Evolutionary conservation across 30 jellyfish, hydroid and myxozoan species (phyloP).

Genomic region (Mastigias papua): DNA sequence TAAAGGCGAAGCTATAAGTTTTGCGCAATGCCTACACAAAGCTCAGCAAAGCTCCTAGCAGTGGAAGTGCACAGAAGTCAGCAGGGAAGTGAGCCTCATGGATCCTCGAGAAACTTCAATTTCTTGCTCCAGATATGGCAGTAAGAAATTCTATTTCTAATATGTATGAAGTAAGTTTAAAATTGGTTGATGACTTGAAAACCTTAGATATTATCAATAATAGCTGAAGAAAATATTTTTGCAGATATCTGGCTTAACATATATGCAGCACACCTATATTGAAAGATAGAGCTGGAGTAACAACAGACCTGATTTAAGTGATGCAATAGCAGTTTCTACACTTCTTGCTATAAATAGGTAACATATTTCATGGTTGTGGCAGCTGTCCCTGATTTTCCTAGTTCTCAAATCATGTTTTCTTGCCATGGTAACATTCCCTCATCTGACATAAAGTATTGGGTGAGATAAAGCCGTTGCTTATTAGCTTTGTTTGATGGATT

Average conservation of each 20-base stretch:
- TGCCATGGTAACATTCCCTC: slow-evolving; percentile 44
- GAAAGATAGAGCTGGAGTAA: background rate
- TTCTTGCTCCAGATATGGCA: slow-evolving; percentile 61
- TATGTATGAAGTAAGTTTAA: slow-evolving; percentile 16
- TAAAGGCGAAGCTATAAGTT: slow-evolving; percentile 5
- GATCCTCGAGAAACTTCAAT: slow-evolving; percentile 28
- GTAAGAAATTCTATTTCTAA: slow-evolving; percentile 28
- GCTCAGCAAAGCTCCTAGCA: slow-evolving; percentile 16
- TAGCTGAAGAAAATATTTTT: slow-evolving; percentile 2
- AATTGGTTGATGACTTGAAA: background rate
- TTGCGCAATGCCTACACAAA: slow-evolving; percentile 33
- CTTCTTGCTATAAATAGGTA: background rate
- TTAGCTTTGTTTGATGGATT: slow-evolving; percentile 23
- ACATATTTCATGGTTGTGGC: background rate
- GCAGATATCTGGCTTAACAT: background rate
- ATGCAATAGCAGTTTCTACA: no score
- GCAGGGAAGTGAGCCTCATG: slow-evolving; percentile 28
- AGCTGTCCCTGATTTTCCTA: background rate
- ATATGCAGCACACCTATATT: background rate
- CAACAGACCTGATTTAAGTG: no score
- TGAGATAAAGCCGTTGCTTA: slow-evolving; percentile 19
- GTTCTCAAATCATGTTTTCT: slow-evolving; percentile 18
- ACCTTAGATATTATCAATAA: background rate
- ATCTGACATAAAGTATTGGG: slow-evolving; percentile 21
- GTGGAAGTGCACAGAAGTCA: slow-evolving; percentile 49